Base-by-base conservation (phyloP, 2,113 vertebrate species). In the Actenoides lindsayi region DNA sequence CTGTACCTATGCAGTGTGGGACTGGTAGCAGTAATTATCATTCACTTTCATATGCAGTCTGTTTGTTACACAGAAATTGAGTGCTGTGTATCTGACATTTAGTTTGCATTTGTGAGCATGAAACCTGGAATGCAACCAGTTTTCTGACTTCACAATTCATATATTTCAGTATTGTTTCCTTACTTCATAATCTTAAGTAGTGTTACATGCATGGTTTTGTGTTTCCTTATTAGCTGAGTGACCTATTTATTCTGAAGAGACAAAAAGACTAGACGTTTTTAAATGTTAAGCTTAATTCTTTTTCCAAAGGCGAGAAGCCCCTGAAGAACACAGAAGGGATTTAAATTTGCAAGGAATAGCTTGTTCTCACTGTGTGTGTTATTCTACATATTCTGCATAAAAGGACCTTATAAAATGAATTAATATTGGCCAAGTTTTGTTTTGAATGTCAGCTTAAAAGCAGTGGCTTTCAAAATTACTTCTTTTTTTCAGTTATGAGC, bases 161-260 rank as follows among this genome's bases (percentile, higher is more conserved):
- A 4, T 75, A 70, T 87, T 96, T 82, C 44, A 78, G 69, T 90
- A 90, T 69, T 63, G 24, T 92, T 96, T 93, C 73, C 71, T 68
- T 89, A 10, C 81, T 89, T 85, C 91, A 95, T 94, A 78, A 70
- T 54, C 83, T 91, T 81, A 81, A 84, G 73, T 91, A 90, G 68
- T 73, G 71, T 86, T 88, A 68, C 31, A 48, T 78, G 95, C 93
- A 92, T 95, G 94, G 77, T 39, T 94, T 95, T 96, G 75, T 94
- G 90, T 94, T 95, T 95, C 88, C 17, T 88, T 93, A 42, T 62
- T 95, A 95, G 76, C 74, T 1, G 19, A 74, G 59, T 83, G 42
- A 75, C 64, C 65, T 83, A 13, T 59, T 94, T 93, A 53, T 94
- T 95, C 82, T 44, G 74, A 78, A 87, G 77, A 87, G 77, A 85